Evolutionary conservation across 2,888 invertebrate genomes (phyloP).

Genomic region (Encarsia formosa): DNA sequence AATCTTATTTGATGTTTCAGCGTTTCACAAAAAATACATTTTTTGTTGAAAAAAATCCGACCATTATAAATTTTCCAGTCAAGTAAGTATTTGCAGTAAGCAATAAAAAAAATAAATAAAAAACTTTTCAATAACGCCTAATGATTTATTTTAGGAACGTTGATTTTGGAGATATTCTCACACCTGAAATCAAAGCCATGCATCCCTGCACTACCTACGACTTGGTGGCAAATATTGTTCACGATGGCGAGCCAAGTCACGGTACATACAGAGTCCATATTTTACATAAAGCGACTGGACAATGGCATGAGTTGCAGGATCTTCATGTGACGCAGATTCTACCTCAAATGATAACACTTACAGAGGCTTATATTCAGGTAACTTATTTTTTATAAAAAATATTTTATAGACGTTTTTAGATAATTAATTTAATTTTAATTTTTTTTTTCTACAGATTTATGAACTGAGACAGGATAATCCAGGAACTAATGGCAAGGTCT

Average conservation of each 20-base stretch:
- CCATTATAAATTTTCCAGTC: constrained; percentile 99
- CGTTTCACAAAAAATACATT: constrained; percentile 98
- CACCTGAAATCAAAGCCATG: constrained; percentile 73
- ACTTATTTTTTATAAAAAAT: constrained; percentile 10
- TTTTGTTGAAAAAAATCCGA: constrained; percentile 98
- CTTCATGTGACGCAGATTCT: constrained; percentile 96
- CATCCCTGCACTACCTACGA: constrained; percentile 87
- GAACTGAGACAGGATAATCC: constrained; percentile 32
- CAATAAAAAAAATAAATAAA: constrained; percentile 1
- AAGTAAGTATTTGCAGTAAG: constrained; percentile 73
- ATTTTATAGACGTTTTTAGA: background rate
- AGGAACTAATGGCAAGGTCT: constrained; percentile 7
- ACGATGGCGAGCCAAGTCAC: constrained; percentile 93
- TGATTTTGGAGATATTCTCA: constrained; percentile 92
- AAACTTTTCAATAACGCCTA: background rate
- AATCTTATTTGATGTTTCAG: constrained; percentile 46
- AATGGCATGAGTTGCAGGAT: constrained; percentile 81
- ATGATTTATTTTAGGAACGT: constrained; percentile 69
- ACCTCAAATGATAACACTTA: constrained; percentile 98
- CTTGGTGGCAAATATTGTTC: constrained; percentile 97
- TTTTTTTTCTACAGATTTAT: constrained; percentile 39
- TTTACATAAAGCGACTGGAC: constrained; percentile 79
- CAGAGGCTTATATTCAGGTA: constrained; percentile 96
- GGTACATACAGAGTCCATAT: constrained; percentile 95
- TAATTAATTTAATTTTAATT: background rate